Base-by-base conservation (phyloP, 2,888 invertebrate species). In the Oscheius sp. region DNA sequence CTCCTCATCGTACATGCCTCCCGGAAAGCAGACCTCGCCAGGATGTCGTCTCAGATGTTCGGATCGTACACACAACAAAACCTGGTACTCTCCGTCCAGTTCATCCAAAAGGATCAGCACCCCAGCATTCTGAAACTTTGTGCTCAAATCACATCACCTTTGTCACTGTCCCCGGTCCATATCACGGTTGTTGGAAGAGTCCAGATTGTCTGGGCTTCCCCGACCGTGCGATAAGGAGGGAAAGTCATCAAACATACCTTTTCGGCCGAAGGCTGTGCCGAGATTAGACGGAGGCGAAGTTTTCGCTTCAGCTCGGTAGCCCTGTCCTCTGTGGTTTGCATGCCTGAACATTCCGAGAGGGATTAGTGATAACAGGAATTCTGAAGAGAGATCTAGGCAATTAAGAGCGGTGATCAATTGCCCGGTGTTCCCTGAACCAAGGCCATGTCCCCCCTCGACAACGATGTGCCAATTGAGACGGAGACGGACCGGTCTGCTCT, bases 11-110 rank as follows among this genome's bases (percentile, higher is more conserved):
- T 75, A 76, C 81, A 81, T 81, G 55, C 82, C 82, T 50, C 82
- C 82, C 37, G 82, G 82, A 66, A 82, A 82, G 55, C 82, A 82
- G n/a, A 82, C 82, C 76, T 82, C 74, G 9, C 74, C 74, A 3
- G 81, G 81, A 65, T 82, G 82, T 32, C 76, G 21, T 62, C 82
- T 55, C 55, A 82, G 51, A 2, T 77, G 70, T 48, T 65, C 70
- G 42, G 76, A 76, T 7, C 82, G 58, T 1, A 82, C 80, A 70
- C 82, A 82, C 32, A 82, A 51, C 2, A 82, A 59, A 29, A 82
- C 80, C 57, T 79, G 71, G 53, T 79, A 51, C 10, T 79, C 77
- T 1, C 60, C 55, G 29, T 55, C 70, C 7, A 63, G 66, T 3
- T 71, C 62, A 47, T 77, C 76, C 1, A 82, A 62, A 0, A 82